A percentile compares a stretch with the other conserved stretches of the same genome.
These are phyloP conservation scores for Candoia aspera DNA, from an alignment of 2,113 vertebrate species.

Conservation along the genomic window DNA sequence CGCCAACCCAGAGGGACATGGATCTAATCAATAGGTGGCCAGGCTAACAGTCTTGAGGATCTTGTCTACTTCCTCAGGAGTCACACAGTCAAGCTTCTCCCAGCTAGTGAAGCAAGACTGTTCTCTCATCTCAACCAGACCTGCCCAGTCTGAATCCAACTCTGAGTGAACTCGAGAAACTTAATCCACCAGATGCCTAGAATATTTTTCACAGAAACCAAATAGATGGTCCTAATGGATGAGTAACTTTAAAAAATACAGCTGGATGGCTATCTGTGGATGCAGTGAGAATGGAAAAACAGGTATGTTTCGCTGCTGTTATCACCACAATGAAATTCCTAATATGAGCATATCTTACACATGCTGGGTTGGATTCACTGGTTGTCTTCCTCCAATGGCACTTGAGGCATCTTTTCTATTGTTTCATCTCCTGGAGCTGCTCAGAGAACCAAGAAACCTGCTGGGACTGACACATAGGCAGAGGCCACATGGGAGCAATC, in stretches of 20 bases:
- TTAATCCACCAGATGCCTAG: background rate
- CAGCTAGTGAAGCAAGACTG: background rate
- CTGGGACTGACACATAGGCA: too few relatives aligned
- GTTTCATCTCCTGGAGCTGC: too few relatives aligned
- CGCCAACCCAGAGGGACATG: background rate
- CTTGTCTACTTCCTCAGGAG: background rate
- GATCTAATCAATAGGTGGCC: background rate
- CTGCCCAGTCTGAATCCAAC: background rate
- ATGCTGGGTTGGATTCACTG: too few relatives aligned
- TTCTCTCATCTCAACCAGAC: background rate
- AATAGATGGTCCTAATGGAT: background rate
- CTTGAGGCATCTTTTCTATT: too few relatives aligned
- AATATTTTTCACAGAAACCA: background rate
- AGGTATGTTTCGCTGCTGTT: background rate
- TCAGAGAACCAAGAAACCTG: too few relatives aligned
- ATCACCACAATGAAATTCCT: background rate
- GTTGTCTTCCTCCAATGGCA: too few relatives aligned
- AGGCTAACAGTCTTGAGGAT: background rate
- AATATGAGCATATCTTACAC: background rate
- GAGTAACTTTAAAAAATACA: background rate
- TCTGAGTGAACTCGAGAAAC: background rate
- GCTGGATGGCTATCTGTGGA: background rate
- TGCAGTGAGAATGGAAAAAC: background rate
- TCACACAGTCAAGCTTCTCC: background rate
- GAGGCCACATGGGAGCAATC: too few relatives aligned